phyloP scores from a whole-genome alignment of 2,888 invertebrate genomes.

The Zygogramma bicolorata region DNA sequence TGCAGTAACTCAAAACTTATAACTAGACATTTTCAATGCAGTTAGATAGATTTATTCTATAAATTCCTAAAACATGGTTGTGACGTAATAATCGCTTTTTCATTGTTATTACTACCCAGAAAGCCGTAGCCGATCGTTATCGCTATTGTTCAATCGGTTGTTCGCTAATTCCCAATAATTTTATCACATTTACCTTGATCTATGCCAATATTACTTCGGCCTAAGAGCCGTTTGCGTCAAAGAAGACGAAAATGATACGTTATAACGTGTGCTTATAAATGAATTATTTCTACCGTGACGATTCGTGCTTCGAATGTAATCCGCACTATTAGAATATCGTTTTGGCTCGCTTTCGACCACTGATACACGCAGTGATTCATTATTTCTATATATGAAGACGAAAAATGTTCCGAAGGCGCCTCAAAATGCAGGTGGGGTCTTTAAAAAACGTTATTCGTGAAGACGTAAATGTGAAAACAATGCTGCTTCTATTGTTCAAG shows the following conservation, averaged over 20 bases:
- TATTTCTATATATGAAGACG: neutral
- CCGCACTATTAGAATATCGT: constrained; percentile 15
- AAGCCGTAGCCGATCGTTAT: neutral
- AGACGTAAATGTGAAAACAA: too few relatives aligned
- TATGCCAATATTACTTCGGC: constrained; percentile 32
- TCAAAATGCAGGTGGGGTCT: neutral
- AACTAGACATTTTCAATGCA: too few relatives aligned
- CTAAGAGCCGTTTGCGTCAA: constrained; percentile 36
- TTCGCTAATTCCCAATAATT: constrained; percentile 13
- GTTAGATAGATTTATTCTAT: too few relatives aligned
- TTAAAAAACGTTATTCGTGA: neutral
- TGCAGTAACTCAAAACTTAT: too few relatives aligned
- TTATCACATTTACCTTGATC: constrained; percentile 32
- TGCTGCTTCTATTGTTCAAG: too few relatives aligned
- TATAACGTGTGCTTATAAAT: constrained; percentile 31
- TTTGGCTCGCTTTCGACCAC: constrained; percentile 27
- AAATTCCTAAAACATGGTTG: too few relatives aligned
- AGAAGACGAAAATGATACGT: constrained; percentile 33
- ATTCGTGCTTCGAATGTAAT: constrained; percentile 12
- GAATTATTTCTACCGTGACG: constrained; percentile 23
- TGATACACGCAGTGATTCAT: constrained; percentile 20
- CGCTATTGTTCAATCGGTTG: constrained; percentile 6
- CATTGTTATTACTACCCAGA: neutral
- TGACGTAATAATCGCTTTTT: constrained; percentile 3
- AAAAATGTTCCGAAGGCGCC: neutral